phyloP scores from a whole-genome alignment of 2,113 vertebrate genomes.

The Apteryx owenii region DNA sequence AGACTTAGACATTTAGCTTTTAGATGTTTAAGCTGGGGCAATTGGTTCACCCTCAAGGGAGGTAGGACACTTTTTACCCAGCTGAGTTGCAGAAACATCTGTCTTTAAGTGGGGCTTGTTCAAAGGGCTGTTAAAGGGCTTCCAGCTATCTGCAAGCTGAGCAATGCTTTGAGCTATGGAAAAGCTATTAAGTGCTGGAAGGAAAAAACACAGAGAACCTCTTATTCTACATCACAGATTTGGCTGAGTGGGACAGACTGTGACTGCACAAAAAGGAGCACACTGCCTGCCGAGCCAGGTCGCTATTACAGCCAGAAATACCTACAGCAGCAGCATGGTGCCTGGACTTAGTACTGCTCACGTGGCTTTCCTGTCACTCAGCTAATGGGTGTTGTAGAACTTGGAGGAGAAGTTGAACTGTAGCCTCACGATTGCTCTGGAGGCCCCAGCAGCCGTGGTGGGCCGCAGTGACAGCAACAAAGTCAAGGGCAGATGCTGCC shows the following conservation, averaged over 20 bases:
- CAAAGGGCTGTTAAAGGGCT: neutral
- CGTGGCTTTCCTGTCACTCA: neutral
- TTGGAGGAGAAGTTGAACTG: fast-evolving
- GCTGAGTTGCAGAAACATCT: fast-evolving
- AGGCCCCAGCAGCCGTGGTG: neutral
- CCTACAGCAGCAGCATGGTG: neutral
- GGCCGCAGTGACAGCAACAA: neutral
- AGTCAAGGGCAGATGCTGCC: neutral
- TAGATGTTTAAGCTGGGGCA: neutral
- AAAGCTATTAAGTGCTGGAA: neutral
- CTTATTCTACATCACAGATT: neutral
- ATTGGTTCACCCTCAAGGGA: fast-evolving
- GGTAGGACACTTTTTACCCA: neutral
- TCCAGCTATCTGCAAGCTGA: neutral
- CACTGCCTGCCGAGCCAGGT: neutral
- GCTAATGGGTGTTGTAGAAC: fast-evolving
- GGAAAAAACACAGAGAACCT: neutral
- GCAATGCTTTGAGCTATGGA: neutral
- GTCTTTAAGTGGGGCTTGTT: neutral
- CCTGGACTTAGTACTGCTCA: neutral
- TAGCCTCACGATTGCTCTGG: neutral
- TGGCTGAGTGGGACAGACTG: neutral
- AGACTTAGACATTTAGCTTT: no score
- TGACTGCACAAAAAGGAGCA: neutral
- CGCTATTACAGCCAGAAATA: neutral